Conservation (phyloP, 1,140 invertebrate genomes). For the Lucilia sericata region DNA sequence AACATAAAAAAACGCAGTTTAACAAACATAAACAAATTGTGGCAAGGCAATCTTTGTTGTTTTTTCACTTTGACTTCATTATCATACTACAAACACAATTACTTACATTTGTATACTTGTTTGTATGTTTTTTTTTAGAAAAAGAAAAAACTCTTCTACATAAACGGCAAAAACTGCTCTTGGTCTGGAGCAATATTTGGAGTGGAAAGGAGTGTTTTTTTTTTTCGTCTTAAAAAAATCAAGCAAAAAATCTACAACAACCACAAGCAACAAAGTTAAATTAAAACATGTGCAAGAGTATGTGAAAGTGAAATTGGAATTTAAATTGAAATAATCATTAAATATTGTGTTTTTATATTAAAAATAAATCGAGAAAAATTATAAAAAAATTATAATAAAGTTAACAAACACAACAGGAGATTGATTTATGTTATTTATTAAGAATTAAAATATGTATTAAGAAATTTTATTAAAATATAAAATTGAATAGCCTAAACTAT, state of each 20-base stretch:
- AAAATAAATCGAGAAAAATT: not conserved
- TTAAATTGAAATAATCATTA: slow-evolving; percentile 30
- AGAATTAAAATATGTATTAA: too few relatives aligned
- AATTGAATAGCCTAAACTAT: too few relatives aligned
- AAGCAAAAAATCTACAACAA: slow-evolving; percentile 30
- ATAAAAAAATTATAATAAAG: not conserved
- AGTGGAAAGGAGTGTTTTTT: slow-evolving; percentile 31
- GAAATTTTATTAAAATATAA: too few relatives aligned
- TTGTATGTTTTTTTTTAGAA: not conserved
- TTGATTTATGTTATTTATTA: not conserved
- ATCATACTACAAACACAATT: slow-evolving; percentile 2
- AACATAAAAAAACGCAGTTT: slow-evolving; percentile 7
- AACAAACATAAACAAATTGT: not conserved
- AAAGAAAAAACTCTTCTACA: too few relatives aligned
- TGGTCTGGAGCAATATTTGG: slow-evolving; percentile 9
- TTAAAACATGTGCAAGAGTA: slow-evolving; percentile 34
- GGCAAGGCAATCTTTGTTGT: not conserved
- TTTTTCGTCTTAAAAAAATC: slow-evolving; percentile 19
- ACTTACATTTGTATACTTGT: not conserved
- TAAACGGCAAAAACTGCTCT: not conserved
- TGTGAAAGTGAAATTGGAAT: slow-evolving; percentile 50
- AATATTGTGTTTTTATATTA: slow-evolving; percentile 14
- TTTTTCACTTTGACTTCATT: not conserved
- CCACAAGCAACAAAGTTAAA: slow-evolving; percentile 53
- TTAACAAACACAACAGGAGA: not conserved